Evolutionary conservation across 2,888 invertebrate species (phyloP), one percentile per base, ranked within the genome.

Genomic region (Shargacucullia verbasci): DNA sequence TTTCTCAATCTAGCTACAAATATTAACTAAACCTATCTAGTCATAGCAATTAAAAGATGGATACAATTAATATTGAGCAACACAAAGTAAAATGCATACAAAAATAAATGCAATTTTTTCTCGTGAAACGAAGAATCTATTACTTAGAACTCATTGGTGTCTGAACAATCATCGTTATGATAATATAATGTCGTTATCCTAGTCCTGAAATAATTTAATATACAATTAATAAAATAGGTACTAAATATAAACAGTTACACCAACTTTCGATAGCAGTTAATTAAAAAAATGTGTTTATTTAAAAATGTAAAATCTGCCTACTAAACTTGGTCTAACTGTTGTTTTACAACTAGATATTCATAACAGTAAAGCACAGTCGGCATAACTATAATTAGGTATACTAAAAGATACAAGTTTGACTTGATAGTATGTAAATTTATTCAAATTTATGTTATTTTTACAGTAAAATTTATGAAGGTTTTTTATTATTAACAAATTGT

Each of bases 61-160:
- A 80, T 79, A 80, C 73, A 78, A 63, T 70, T 69, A 76, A 64
- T 74, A 79, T 83, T 91, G 90, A 91, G 91, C 92, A 92, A 91
- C 78, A 80, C 73, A 76, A 83, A 75, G 61, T 74, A 84, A 88
- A 87, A 88, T 84, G 84, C 83, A 78, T 74, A 66, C 7, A 35
- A 4, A 70, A 46, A 63, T 86, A 90, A 88, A 90, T 87, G 89
- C 87, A 79, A 79, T 69, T 57, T 70, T 54, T 72, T 76, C 60
- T 73, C 64, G 79, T 71, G 40, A 75, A 61, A 74, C 58, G 64
- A 81, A 76, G 73, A 73, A 79, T 76, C 73, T 79, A 81, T 77
- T 77, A 84, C 78, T 59, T 84, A 87, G 81, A 82, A 80, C 82
- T 92, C 90, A 91, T 92, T 92, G 92, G 90, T 91, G 86, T 77